A percentile compares a stretch with the other conserved stretches of the same genome.
phyloP scores from a whole-genome alignment of 2,797 vertebrate species.

The Antennarius maculatus region DNA sequence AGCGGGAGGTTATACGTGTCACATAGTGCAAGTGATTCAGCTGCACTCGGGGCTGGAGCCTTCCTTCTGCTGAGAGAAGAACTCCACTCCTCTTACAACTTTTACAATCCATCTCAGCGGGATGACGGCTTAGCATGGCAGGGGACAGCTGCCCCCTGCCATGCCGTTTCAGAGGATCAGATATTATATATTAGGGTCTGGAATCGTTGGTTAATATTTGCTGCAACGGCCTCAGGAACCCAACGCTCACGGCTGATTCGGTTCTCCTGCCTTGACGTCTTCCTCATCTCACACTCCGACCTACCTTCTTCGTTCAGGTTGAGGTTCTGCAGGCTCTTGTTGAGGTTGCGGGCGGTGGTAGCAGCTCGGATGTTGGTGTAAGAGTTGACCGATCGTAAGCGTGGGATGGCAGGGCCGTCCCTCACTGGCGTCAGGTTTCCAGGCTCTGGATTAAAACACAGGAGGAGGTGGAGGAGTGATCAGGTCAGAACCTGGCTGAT shows the following conservation, averaged over 20 bases:
- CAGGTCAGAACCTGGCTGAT: background rate
- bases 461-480: background rate
- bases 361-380: conserved; percentile 96
- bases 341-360: conserved; percentile 90
- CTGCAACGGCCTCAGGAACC: too few species aligned
- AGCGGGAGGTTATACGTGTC: conserved; percentile 40
- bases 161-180: background rate
- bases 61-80: conserved; percentile 28
- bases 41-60: conserved; percentile 23
- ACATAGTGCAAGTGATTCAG: conserved; percentile 53
- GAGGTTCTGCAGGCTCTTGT: conserved; percentile 98
- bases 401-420: conserved; percentile 90
- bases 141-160: conserved; percentile 20
- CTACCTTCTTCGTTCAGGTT: conserved; percentile 94
- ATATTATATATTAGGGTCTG: too few species aligned
- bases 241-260: background rate
- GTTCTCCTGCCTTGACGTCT: background rate
- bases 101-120: background rate
- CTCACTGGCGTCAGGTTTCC: conserved; percentile 92
- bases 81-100: background rate
- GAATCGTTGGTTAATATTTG: too few species aligned
- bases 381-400: conserved; percentile 94
- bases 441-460: conserved; percentile 78
- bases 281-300: conserved; percentile 25
- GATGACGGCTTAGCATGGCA: conserved; percentile 48